A percentile compares a stretch with the other conserved stretches of the same genome.
phyloP scores from a whole-genome alignment of 2,113 vertebrate species.

The Tragelaphus scriptus region DNA sequence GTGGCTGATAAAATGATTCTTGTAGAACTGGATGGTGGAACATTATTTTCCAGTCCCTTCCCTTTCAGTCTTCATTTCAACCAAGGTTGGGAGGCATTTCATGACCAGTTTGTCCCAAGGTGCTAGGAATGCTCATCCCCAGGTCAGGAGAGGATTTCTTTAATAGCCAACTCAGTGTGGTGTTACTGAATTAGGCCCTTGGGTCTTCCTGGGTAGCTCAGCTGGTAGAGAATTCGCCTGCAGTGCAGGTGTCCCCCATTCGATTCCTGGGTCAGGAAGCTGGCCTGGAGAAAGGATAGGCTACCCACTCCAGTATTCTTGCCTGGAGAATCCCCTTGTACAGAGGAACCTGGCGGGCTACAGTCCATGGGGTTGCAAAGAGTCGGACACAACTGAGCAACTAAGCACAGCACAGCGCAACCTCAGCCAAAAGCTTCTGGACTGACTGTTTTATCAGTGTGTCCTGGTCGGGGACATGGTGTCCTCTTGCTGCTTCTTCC shows the following conservation, averaged over 20 bases:
- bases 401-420: neutral
- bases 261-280: neutral
- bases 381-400: neutral
- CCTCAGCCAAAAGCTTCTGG: neutral
- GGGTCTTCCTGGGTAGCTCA: neutral
- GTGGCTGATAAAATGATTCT: neutral
- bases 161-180: neutral
- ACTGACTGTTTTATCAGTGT: neutral
- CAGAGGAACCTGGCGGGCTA: neutral
- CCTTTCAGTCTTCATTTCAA: neutral
- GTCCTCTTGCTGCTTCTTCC: neutral
- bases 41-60: neutral
- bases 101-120: neutral
- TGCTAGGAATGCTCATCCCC: neutral
- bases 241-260: neutral
- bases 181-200: neutral
- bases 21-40: neutral
- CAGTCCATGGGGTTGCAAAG: neutral
- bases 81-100: neutral
- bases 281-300: neutral
- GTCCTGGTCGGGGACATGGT: neutral
- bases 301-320: neutral
- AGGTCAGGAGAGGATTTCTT: neutral
- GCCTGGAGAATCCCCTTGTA: neutral
- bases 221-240: neutral